Conservation (phyloP, 2,113 vertebrate species). For the Willisornis vidua region DNA sequence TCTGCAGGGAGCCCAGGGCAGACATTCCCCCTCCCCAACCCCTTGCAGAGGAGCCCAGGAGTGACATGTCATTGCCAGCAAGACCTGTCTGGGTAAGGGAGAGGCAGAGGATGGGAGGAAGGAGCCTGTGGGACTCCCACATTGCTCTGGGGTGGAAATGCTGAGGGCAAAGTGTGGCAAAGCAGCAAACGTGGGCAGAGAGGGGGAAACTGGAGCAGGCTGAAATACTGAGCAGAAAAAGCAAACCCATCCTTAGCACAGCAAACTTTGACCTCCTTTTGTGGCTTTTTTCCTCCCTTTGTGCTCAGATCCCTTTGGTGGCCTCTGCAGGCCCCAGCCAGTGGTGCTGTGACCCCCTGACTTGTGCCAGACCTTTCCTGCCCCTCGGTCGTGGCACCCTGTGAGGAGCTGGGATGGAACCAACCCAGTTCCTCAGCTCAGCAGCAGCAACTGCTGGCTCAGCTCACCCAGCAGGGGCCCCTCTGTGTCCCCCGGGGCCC, state of each 20-base stretch:
- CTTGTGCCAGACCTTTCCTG: neutral
- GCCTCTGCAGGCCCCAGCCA: neutral
- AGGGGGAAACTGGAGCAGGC: neutral
- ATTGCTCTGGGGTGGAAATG: neutral
- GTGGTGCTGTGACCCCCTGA: accelerated
- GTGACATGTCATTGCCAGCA: neutral
- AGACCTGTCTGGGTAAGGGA: neutral
- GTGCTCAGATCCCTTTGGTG: neutral
- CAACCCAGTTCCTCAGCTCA: accelerated
- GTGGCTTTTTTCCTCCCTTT: neutral
- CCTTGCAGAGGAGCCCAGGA: neutral
- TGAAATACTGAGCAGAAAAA: neutral
- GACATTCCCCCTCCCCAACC: neutral
- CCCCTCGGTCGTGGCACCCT: accelerated
- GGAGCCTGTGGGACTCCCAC: accelerated
- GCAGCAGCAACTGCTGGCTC: neutral
- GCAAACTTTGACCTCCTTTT: neutral
- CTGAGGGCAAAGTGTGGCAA: neutral
- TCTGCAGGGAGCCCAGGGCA: accelerated
- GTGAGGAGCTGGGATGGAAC: accelerated
- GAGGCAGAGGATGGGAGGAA: neutral
- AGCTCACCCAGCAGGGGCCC: neutral
- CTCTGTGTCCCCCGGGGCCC: neutral
- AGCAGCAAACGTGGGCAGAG: neutral
- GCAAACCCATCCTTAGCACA: neutral